Evolutionary conservation across 1,140 invertebrate species (phyloP).

Genomic region (Agrypnia vestita): DNA sequence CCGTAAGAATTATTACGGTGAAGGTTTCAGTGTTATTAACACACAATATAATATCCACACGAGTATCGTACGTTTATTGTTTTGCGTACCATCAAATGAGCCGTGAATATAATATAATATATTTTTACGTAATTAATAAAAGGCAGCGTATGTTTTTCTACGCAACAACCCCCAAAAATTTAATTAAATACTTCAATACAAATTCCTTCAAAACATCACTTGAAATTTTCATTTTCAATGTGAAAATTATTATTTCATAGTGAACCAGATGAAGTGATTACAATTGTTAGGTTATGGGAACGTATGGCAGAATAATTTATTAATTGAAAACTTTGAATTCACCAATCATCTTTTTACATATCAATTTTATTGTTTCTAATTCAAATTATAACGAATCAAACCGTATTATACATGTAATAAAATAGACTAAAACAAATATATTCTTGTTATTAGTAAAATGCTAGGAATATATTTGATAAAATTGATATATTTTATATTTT

Average conservation of each 20-base stretch:
- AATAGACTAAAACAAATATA: too few relatives aligned
- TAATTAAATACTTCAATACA: background rate
- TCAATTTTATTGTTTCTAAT: too few relatives aligned
- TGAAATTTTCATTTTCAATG: background rate
- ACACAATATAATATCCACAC: background rate
- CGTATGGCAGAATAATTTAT: too few relatives aligned
- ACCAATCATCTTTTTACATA: too few relatives aligned
- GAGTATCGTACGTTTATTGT: background rate
- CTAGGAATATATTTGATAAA: too few relatives aligned
- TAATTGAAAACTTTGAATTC: too few relatives aligned
- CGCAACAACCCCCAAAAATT: background rate
- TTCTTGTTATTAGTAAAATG: too few relatives aligned
- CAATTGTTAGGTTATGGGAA: too few relatives aligned
- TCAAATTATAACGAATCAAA: too few relatives aligned
- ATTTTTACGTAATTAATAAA: background rate
- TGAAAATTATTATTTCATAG: background rate
- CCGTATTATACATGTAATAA: too few relatives aligned
- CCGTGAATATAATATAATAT: background rate
- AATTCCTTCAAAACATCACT: background rate
- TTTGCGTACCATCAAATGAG: background rate
- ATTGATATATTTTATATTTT: too few relatives aligned
- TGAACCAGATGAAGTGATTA: too few relatives aligned
- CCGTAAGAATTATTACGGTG: slow-evolving; percentile 10
- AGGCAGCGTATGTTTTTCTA: background rate
- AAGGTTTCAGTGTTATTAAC: slow-evolving; percentile 16